Base-by-base conservation (phyloP, 1,140 invertebrate genomes). In the Paramacrobiotus metropolitanus region DNA sequence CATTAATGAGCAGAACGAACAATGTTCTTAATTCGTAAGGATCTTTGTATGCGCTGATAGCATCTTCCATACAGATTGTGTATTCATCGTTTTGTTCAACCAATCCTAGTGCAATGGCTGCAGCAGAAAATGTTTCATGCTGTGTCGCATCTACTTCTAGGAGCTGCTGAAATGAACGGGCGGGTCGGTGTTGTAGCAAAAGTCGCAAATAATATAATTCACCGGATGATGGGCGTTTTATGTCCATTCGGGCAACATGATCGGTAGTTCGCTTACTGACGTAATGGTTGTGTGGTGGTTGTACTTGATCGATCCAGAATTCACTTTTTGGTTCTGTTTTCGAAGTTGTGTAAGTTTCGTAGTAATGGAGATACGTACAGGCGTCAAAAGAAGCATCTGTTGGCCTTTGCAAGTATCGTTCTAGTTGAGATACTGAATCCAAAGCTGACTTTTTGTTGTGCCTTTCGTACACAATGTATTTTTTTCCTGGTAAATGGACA, bases 401-500 rank as follows among this genome's bases (percentile, higher is more conserved):
- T n/a, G 34, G 34, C n/a, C 34, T 40, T 40, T 40, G 34, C 9
- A 40, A 40, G n/a, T 40, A 40, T 40, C 34, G 9, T n/a, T 40
- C 34, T 40, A 40, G n/a, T n/a, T 40, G 9, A 9, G 34, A 40
- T 40, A n/a, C 34, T n/a, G 34, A 40, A 9, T 40, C n/a, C 21
- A 44, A 20, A 28, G 60, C 60, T 18, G 2, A 30, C 2, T 63
- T 18, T 18, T 67, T 59, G 20, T 48, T 9, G 2, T 30, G 59
- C 4, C 28, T 21, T 18, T 63, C 2, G 60, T 30, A 68, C n/a
- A 21, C 29, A 24, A 68, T 64, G 2, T 4, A 31, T 55, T 67
- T 65, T 29, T 67, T 9, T 15, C 29, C 40, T 2, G 66, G 66
- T 29, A 67, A 55, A 62, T 67, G 66, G 1, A 67, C 21, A 30